These are phyloP conservation scores for Oceanodroma leucorhoa DNA, from an alignment of 2,797 vertebrate genomes.

Conservation along the genomic window DNA sequence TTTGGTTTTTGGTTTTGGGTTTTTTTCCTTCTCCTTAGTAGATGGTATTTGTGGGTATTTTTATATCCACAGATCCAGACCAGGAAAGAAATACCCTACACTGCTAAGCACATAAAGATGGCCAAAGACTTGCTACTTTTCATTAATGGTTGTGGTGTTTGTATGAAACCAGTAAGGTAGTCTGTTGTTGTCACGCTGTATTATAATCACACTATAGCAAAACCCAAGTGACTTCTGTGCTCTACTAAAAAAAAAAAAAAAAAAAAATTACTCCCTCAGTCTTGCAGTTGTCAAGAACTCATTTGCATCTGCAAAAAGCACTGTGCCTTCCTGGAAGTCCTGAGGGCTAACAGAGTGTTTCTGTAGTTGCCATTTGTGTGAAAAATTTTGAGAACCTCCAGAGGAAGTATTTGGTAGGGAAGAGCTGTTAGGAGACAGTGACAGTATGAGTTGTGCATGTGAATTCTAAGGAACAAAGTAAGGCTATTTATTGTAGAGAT, in stretches of 20 bases:
- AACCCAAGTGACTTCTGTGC: not conserved
- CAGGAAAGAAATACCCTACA: not conserved
- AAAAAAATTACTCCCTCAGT: not conserved
- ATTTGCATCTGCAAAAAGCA: not conserved
- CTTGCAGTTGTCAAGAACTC: not conserved
- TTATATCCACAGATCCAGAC: not conserved
- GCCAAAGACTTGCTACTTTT: not conserved
- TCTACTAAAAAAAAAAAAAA: not conserved
- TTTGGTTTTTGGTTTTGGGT: rapidly evolving
- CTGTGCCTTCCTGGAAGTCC: not conserved
- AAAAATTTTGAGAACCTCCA: not conserved
- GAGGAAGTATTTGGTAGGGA: not conserved
- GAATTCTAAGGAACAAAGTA: not conserved
- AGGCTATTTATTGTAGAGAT: not conserved
- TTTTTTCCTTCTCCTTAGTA: not conserved
- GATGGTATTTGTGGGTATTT: not conserved
- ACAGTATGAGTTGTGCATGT: not conserved
- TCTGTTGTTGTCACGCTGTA: rapidly evolving
- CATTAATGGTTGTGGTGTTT: not conserved
- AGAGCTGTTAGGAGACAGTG: not conserved
- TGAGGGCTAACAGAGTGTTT: not conserved
- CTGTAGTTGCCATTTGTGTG: not conserved
- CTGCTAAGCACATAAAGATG: not conserved
- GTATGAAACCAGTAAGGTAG: not conserved
- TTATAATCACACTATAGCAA: not conserved